Evolutionary conservation across 1,140 invertebrate genomes (phyloP).

Genomic region (Ips nitidus): DNA sequence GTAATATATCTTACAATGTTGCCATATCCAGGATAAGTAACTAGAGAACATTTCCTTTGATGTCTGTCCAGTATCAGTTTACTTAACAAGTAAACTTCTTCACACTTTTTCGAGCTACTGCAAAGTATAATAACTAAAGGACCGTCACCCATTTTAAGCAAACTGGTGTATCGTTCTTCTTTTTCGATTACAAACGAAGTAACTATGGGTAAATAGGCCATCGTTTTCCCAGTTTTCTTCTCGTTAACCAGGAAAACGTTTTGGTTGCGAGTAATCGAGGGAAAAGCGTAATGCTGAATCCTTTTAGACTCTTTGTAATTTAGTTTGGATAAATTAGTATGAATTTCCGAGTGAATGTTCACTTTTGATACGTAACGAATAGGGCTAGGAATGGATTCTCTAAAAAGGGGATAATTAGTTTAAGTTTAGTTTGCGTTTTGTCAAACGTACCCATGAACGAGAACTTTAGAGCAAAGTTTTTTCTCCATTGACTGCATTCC

Average conservation of each 20-base stretch:
- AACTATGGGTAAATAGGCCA: conserved; percentile 56
- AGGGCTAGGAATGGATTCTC: conserved; percentile 37
- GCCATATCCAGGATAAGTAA: conserved; percentile 38
- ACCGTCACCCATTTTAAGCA: conserved; percentile 33
- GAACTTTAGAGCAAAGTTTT: conserved; percentile 26
- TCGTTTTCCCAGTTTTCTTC: conserved; percentile 55
- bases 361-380: conserved; percentile 28
- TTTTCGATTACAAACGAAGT: conserved; percentile 52
- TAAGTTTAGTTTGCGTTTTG: neutral
- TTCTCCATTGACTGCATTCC: conserved; percentile 40
- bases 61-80: conserved; percentile 32
- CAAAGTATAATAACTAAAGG: conserved; percentile 45
- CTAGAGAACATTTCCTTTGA: conserved; percentile 29
- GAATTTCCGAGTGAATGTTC: conserved; percentile 39
- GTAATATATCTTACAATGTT: conserved; percentile 32
- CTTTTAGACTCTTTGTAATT: conserved; percentile 39
- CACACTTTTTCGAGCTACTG: conserved; percentile 37
- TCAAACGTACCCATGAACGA: conserved; percentile 44
- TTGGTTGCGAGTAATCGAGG: conserved; percentile 53
- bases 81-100: conserved; percentile 40
- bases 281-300: conserved; percentile 56
- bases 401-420: conserved; percentile 31
- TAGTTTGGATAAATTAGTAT: conserved; percentile 30
- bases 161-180: conserved; percentile 33
- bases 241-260: conserved; percentile 55